Evolutionary conservation across 2,113 vertebrate species (phyloP).

Genomic region (Synchiropus splendidus): DNA sequence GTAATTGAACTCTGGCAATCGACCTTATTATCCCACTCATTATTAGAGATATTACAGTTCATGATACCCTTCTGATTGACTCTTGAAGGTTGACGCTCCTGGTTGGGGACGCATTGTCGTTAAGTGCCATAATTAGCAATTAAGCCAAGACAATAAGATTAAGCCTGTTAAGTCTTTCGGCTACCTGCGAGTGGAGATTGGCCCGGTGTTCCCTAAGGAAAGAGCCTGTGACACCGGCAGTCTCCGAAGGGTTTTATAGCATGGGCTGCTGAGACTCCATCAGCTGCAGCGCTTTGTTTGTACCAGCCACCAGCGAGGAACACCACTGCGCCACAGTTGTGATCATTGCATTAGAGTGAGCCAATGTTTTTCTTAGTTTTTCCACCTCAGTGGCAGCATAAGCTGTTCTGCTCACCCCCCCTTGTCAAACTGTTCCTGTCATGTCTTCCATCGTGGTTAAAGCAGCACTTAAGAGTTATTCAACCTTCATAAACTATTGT

Average conservation of each 20-base stretch:
- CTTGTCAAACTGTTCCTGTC: no score
- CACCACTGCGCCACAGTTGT: no score
- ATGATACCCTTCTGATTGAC: slow-evolving; percentile 24
- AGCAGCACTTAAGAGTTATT: no score
- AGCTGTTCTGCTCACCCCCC: no score
- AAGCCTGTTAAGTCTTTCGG: slow-evolving; percentile 29
- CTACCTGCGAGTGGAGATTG: slow-evolving; percentile 19
- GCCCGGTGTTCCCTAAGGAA: slow-evolving; percentile 12
- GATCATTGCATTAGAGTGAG: no score
- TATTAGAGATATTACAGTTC: slow-evolving; percentile 25
- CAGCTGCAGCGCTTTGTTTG: neutral
- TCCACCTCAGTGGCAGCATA: no score
- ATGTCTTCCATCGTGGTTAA: no score
- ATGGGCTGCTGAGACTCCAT: neutral
- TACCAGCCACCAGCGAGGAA: neutral
- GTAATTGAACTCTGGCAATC: slow-evolving; percentile 19
- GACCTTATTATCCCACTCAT: slow-evolving; percentile 32
- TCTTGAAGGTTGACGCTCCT: slow-evolving; percentile 23
- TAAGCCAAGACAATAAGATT: slow-evolving; percentile 25
- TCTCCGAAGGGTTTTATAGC: slow-evolving; percentile 9
- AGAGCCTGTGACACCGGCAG: slow-evolving; percentile 19
- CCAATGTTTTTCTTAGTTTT: no score
- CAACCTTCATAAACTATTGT: no score
- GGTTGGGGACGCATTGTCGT: slow-evolving; percentile 19
- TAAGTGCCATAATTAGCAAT: slow-evolving; percentile 34